phyloP scores from a whole-genome alignment of 2,888 invertebrate species.

The Hirtodrosophila trivittata region DNA sequence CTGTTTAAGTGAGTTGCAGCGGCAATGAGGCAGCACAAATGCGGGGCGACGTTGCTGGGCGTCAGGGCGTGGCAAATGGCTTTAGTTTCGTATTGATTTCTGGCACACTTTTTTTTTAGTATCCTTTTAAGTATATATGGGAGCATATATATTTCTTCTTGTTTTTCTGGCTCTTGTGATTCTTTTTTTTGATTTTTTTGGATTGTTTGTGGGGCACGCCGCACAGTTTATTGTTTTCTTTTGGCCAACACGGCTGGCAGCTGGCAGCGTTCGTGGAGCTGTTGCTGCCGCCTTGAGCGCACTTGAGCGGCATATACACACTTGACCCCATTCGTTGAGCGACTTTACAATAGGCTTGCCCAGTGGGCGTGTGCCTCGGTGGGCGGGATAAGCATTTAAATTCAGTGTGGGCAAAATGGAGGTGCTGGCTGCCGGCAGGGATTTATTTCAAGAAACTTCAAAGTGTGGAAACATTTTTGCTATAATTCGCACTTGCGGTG shows the following conservation, averaged over 20 bases:
- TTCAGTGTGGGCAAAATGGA: constrained; percentile 12
- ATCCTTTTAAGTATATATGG: constrained; percentile 6
- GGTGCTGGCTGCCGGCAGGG: neutral
- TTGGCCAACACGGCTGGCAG: constrained; percentile 37
- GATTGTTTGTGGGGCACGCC: constrained; percentile 43
- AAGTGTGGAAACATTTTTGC: constrained; percentile 48
- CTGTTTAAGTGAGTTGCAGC: constrained; percentile 9
- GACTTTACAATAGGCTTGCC: constrained; percentile 61
- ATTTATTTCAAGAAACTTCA: constrained; percentile 47
- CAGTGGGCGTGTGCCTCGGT: constrained; percentile 24
- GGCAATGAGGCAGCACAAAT: constrained; percentile 39
- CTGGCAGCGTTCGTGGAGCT: constrained; percentile 18
- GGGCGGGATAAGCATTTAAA: constrained; percentile 46
- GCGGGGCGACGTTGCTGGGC: constrained; percentile 33
- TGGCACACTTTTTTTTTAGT: constrained; percentile 21
- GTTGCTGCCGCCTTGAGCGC: constrained; percentile 58
- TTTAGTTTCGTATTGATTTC: constrained; percentile 62
- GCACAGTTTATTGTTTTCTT: constrained; percentile 75
- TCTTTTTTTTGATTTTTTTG: constrained; percentile 22
- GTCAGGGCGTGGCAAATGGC: constrained; percentile 46
- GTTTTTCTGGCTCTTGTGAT: constrained; percentile 5
- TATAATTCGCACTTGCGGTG: constrained; percentile 17
- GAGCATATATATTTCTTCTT: constrained; percentile 3
- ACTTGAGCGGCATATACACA: constrained; percentile 70
- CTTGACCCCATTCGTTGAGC: constrained; percentile 67